Evolutionary conservation across 2,113 vertebrate genomes (phyloP).

Genomic region (Formicarius rufipectus): DNA sequence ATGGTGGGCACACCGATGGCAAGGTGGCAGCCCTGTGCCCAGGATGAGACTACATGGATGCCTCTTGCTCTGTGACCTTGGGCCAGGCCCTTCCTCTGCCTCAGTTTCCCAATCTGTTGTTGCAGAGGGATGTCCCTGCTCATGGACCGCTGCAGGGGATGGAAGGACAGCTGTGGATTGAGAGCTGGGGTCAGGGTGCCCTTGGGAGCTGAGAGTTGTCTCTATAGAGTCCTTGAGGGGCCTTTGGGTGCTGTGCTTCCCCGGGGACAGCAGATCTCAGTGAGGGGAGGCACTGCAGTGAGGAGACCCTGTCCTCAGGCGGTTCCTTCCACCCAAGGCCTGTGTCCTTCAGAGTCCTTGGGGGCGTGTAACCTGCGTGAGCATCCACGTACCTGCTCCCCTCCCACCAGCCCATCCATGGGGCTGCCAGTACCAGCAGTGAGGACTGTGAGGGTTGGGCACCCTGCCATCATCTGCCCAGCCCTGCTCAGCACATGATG

Average conservation of each 20-base stretch:
- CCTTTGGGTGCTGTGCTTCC: rapidly evolving
- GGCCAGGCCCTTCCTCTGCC: neutral
- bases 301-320: neutral
- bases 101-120: neutral
- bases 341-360: constrained; percentile 45
- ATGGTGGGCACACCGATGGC: neutral
- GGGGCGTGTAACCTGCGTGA: neutral
- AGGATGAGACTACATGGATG: neutral
- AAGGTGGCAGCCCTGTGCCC: neutral
- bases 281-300: neutral
- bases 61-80: constrained; percentile 22
- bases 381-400: neutral
- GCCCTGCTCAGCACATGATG: neutral
- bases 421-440: neutral
- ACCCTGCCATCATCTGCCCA: neutral
- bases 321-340: neutral
- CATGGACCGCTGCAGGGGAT: neutral
- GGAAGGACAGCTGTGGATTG: neutral
- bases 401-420: neutral
- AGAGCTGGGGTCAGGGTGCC: neutral
- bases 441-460: rapidly evolving
- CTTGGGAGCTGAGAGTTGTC: neutral
- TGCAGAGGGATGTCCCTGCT: neutral
- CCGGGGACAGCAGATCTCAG: neutral
- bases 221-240: neutral